Conservation (phyloP, 2,113 vertebrate genomes). For the Psilopogon haemacephalus region DNA sequence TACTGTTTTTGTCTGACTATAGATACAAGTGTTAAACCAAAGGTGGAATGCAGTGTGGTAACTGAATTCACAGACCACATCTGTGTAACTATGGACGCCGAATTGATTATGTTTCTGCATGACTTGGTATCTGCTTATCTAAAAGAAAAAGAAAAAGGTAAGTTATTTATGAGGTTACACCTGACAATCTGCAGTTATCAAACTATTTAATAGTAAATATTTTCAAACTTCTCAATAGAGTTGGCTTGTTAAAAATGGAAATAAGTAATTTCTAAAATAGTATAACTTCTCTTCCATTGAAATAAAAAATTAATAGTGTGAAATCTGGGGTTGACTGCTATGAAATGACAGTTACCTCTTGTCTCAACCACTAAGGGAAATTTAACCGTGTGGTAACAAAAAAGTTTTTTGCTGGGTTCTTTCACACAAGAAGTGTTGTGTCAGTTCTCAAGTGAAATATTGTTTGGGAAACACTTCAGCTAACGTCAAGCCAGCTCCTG, state of each 20-base stretch:
- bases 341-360: neutral
- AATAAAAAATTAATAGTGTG: neutral
- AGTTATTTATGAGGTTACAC: neutral
- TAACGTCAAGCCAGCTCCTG: neutral
- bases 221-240: neutral
- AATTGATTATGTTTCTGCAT: conserved; percentile 98
- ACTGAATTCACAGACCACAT: conserved; percentile 99
- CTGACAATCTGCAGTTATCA: neutral
- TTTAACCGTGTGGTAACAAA: neutral
- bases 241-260: neutral
- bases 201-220: neutral
- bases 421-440: neutral
- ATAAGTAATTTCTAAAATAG: neutral
- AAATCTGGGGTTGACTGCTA: neutral
- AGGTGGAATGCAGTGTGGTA: conserved; percentile 97
- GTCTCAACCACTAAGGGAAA: neutral
- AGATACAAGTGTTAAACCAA: conserved; percentile 91
- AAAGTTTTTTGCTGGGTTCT: neutral
- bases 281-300: neutral
- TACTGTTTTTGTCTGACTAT: conserved; percentile 12
- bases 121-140: conserved; percentile 97
- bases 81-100: conserved; percentile 99
- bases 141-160: conserved; percentile 99
- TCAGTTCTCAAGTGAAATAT: neutral
- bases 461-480: neutral